These are phyloP conservation scores for Yponomeuta cagnagella DNA, from an alignment of 2,888 invertebrate genomes.

Conservation along the genomic window DNA sequence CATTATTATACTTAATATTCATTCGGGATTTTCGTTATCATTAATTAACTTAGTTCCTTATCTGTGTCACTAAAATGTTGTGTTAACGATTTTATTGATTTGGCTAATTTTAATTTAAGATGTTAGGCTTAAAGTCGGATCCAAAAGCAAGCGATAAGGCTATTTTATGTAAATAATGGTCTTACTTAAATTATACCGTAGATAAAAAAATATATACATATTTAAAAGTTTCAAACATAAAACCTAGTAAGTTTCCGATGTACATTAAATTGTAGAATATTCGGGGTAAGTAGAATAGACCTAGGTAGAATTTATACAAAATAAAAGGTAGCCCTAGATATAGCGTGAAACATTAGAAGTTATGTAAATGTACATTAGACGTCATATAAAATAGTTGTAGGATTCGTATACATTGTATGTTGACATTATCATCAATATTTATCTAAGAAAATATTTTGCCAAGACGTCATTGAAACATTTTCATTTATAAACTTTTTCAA, in stretches of 20 bases:
- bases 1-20: neutral
- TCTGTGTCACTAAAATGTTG: slow-evolving; percentile 24
- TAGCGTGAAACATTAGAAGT: slow-evolving; percentile 59
- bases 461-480: neutral
- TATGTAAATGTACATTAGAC: slow-evolving; percentile 59
- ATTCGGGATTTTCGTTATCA: neutral
- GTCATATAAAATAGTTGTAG: slow-evolving; percentile 24
- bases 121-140: slow-evolving; percentile 36
- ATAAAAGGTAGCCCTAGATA: slow-evolving; percentile 48
- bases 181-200: slow-evolving; percentile 72
- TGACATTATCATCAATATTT: slow-evolving; percentile 19
- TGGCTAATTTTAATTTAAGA: slow-evolving; percentile 41
- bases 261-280: slow-evolving; percentile 72
- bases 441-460: neutral
- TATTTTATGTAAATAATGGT: slow-evolving; percentile 71
- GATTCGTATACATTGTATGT: slow-evolving; percentile 26
- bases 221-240: slow-evolving; percentile 32
- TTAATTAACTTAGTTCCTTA: slow-evolving; percentile 37
- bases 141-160: slow-evolving; percentile 61
- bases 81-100: slow-evolving; percentile 37
- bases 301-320: slow-evolving; percentile 73
- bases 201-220: slow-evolving; percentile 48
- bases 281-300: slow-evolving; percentile 55
- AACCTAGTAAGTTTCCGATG: slow-evolving; percentile 67
- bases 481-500: neutral